phyloP scores from a whole-genome alignment of 2,888 invertebrate species.

The Apomyelois bistriatella region DNA sequence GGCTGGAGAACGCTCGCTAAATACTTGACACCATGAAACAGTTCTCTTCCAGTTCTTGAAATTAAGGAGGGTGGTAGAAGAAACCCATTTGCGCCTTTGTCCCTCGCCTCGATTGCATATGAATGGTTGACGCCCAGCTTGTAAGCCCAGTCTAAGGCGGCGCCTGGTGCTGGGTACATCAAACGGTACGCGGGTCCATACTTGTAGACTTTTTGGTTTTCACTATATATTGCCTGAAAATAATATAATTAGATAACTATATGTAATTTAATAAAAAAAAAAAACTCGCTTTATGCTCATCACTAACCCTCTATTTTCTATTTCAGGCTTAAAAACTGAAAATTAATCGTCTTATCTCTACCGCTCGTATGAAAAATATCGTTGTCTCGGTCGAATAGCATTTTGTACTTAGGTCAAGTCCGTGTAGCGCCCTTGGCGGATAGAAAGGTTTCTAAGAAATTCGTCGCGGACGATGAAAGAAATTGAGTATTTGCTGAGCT shows the following conservation, averaged over 20 bases:
- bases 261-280: too few species aligned
- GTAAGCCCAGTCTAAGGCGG: slow-evolving; percentile 39
- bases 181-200: slow-evolving; percentile 30
- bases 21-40: slow-evolving; percentile 28
- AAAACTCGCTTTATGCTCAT: too few species aligned
- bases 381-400: too few species aligned
- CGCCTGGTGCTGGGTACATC: slow-evolving; percentile 36
- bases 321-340: too few species aligned
- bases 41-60: slow-evolving; percentile 32
- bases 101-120: slow-evolving; percentile 35
- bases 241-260: background rate
- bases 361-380: too few species aligned
- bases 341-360: too few species aligned
- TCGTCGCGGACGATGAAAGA: too few species aligned
- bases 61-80: slow-evolving; percentile 34
- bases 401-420: too few species aligned
- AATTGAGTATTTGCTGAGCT: too few species aligned
- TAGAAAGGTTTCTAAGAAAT: too few species aligned
- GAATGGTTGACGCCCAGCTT: slow-evolving; percentile 28
- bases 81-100: slow-evolving; percentile 32
- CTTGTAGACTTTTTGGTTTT: slow-evolving; percentile 26
- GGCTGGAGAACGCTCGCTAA: slow-evolving; percentile 26
- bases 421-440: too few species aligned
- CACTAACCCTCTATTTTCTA: too few species aligned
- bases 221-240: slow-evolving; percentile 34